A percentile compares a stretch with the other conserved stretches of the same genome.
These are phyloP conservation scores for Mallotus villosus DNA, from an alignment of 2,797 vertebrate genomes.

Conservation along the genomic window DNA sequence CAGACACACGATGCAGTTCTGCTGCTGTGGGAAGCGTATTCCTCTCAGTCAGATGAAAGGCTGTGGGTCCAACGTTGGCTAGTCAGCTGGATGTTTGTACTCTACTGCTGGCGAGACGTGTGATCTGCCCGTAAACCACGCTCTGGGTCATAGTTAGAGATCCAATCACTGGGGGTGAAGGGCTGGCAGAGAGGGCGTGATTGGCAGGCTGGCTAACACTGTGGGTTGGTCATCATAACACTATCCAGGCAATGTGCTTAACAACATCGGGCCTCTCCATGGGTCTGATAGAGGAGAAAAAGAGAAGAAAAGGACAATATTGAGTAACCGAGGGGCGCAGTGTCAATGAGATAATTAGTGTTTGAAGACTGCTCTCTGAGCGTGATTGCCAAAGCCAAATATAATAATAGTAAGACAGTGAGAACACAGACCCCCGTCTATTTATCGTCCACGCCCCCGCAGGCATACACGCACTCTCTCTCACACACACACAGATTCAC, in stretches of 20 bases:
- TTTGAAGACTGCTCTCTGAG: constrained; percentile 24
- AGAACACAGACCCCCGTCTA: too few species aligned
- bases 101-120: too few species aligned
- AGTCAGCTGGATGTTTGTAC: too few species aligned
- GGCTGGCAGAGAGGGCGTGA: neutral
- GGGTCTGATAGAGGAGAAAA: neutral
- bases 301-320: constrained; percentile 23
- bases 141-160: too few species aligned
- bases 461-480: constrained; percentile 5
- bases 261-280: neutral
- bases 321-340: constrained; percentile 28
- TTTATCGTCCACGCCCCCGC: neutral
- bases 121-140: too few species aligned
- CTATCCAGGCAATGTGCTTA: neutral
- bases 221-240: neutral
- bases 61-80: too few species aligned
- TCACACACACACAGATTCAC: neutral
- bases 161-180: neutral
- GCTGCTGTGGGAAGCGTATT: too few species aligned
- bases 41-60: too few species aligned
- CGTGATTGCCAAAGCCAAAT: constrained; percentile 16
- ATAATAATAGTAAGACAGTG: constrained; percentile 7
- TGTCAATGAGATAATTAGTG: constrained; percentile 42
- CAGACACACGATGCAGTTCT: too few species aligned
- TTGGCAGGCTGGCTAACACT: neutral